Conservation (phyloP, 1,140 invertebrate species). For the Mesaphorura yosii region DNA sequence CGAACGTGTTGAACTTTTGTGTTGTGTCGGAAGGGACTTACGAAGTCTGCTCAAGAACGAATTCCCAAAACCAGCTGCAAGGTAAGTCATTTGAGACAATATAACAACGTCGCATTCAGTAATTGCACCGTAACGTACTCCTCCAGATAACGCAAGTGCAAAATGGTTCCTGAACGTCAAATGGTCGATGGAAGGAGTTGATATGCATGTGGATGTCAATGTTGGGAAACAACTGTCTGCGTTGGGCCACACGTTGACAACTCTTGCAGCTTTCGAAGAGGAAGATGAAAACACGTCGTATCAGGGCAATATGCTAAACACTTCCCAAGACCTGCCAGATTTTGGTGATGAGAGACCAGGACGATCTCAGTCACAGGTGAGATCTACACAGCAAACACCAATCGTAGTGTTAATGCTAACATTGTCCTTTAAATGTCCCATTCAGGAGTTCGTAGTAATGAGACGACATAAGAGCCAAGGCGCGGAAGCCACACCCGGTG, state of each 20-base stretch:
- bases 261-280: conserved; percentile 60
- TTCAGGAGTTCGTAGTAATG: conserved; percentile 23
- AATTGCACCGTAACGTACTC: too few species aligned
- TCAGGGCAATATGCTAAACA: conserved; percentile 9
- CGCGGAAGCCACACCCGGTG: conserved; percentile 59
- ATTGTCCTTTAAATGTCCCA: neutral
- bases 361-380: conserved; percentile 21
- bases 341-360: conserved; percentile 4
- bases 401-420: neutral
- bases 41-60: conserved; percentile 42
- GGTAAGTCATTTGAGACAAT: too few species aligned
- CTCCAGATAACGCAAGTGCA: conserved; percentile 63
- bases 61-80: conserved; percentile 24
- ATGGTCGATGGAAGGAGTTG: conserved; percentile 98
- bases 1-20: conserved; percentile 83
- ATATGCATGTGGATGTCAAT: conserved; percentile 89
- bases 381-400: neutral
- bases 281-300: conserved; percentile 29
- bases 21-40: conserved; percentile 96
- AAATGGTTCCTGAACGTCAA: conserved; percentile 97
- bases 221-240: conserved; percentile 90
- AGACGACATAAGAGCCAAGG: conserved; percentile 44
- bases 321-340: conserved; percentile 20
- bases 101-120: too few species aligned
- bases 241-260: conserved; percentile 86